Evolutionary conservation across 2,113 vertebrate species (phyloP), one percentile per base, ranked within the genome.

Genomic region (Podarcis muralis): DNA sequence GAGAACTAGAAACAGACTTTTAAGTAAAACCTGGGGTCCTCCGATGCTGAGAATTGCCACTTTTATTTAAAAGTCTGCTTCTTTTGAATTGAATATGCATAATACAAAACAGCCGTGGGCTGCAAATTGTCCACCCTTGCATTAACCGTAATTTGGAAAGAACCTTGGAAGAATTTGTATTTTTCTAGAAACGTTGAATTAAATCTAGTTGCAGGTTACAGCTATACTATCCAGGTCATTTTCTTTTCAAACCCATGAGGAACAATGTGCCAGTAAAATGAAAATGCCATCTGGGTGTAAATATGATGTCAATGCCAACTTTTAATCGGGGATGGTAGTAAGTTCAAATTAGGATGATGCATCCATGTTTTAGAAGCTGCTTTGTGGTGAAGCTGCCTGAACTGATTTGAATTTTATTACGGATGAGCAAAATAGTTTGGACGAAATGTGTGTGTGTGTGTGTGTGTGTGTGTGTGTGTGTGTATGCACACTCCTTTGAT

Each of bases 271-370:
- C 95, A 96, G 93, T 94, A 94, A 96, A 96, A 95, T 88, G 91
- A 93, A 95, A 96, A 90, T 96, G 93, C 96, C 97, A 96, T 97
- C 95, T 97, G 97, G 96, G 96, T 96, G 93, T 94, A 87, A 92
- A 96, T 93, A 83, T 90, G 94, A 95, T 96, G 95, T 93, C 93
- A 95, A 35, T 96, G 96, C 96, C 96, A 96, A 40, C 81, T 96
- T 95, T 93, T 95, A 78, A 40, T 87, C 93, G 92, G 75, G 95
- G 93, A 89, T 94, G 93, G 93, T 95, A 91, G 93, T 93, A 95
- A 95, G 95, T 92, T 96, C 93, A 92, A 94, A 96, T 96, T 93
- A 94, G 93, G 91, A 87, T 91, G 94, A 86, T 92, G 84, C 90
- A 85, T 94, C 92, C 94, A 92, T 95, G 93, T 94, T 96, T 96